Evolutionary conservation across 2,797 vertebrate genomes (phyloP), one percentile per base, ranked within the genome.

Genomic region (Anguilla pacifica): DNA sequence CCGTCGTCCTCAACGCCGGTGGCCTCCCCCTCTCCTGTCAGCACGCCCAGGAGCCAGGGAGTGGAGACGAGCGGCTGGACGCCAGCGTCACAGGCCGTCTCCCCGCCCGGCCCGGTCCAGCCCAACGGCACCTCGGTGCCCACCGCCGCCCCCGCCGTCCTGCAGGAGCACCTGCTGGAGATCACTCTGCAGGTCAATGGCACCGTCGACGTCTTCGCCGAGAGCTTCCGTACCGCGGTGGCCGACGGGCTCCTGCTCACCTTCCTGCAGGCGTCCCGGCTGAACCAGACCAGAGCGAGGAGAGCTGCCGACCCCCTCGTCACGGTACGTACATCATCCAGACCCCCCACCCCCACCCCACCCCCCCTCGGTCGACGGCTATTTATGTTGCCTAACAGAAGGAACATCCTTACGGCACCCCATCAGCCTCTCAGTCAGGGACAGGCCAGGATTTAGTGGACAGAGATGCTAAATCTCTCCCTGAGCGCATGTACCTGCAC

Each of bases 161-260:
- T 49, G 77, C 77, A 46, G 19, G 77, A 86, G 28, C 43, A 85
- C 35, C 31, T 87, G 53, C 51, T 88, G 15, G 51, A 72, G 84
- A 53, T 90, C 15, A 83, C 74, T n/a, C 82, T 88, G 86, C 46
- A 57, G 81, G 88, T 88, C 72, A 87, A 85, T 31, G n/a, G 39
- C 22, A 85, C 82, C 19, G 25, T 51, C 64, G 22, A 64, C 22
- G 49, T 88, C 43, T 88, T 87, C 55, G 53, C 17, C 35, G n/a
- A 88, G 25, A 9, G 59, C 84, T 88, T 90, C 64, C 72, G 43
- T 64, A 55, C 43, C 2, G 25, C 13, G 2, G 28, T 89, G 10
- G 28, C 55, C 1, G 13, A 5, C 1, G 83, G 86, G 19, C 89
- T 83, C 35, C 49, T 28, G 70, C 72, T 84, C 51, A 87, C 84